Evolutionary conservation across 2,113 vertebrate genomes (phyloP).

Genomic region (Serilophus lunatus): DNA sequence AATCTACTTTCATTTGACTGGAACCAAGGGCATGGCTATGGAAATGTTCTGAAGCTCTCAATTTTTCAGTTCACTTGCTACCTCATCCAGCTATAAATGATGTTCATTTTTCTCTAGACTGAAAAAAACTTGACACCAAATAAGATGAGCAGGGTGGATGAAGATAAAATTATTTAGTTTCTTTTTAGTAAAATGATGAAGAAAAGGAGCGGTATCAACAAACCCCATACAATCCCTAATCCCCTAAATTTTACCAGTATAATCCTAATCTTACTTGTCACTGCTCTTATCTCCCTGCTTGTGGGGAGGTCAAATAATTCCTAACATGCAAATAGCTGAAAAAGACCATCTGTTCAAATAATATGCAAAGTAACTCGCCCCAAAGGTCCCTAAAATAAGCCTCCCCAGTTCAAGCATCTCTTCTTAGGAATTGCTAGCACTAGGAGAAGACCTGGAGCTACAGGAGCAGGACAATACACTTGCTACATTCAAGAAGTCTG

Average conservation of each 20-base stretch:
- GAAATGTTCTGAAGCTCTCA: not conserved
- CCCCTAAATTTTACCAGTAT: not conserved
- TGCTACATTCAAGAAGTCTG: not conserved
- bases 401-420: not conserved
- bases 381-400: not conserved
- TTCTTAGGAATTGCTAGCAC: not conserved
- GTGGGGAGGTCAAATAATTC: not conserved
- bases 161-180: not conserved
- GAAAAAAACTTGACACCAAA: not conserved
- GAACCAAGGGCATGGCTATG: not conserved
- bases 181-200: not conserved
- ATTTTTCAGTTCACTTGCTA: not conserved
- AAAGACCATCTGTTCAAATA: slow-evolving; percentile 4
- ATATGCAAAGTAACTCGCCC: not conserved
- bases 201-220: not conserved
- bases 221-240: not conserved
- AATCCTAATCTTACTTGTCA: not conserved
- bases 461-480: not conserved
- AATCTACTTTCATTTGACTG: not conserved
- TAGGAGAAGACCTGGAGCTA: not conserved
- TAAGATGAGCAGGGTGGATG: not conserved
- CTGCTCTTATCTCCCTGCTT: not conserved
- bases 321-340: not conserved
- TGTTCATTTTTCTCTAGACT: not conserved
- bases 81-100: not conserved